Percentiles rank a stretch among this genome's conserved stretches.
phyloP scores from a whole-genome alignment of 2,113 vertebrate genomes.

The Hucho hucho region DNA sequence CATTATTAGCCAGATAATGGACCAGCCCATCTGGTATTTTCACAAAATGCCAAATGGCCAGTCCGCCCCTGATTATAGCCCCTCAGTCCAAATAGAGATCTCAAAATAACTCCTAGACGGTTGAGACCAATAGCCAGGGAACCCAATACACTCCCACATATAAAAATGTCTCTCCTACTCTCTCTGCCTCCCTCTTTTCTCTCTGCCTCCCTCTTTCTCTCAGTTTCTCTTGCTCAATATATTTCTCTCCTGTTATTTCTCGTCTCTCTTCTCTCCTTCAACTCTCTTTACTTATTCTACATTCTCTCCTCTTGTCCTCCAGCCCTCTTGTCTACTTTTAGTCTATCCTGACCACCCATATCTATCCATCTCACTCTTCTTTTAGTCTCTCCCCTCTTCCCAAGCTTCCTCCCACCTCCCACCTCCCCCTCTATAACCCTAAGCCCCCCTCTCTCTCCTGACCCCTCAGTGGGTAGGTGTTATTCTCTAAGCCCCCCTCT shows the following conservation, averaged over 20 bases:
- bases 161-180: constrained; percentile 50
- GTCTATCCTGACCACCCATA: no score
- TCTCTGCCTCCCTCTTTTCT: constrained; percentile 4
- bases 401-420: not conserved
- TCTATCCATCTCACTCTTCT: not conserved
- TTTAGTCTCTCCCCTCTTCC: not conserved
- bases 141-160: constrained; percentile 59
- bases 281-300: no score
- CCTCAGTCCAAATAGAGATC: constrained; percentile 51
- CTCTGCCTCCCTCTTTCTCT: not conserved
- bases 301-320: no score
- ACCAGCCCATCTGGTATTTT: no score
- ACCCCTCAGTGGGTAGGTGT: constrained; percentile 16
- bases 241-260: constrained; percentile 19
- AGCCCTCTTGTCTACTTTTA: not conserved
- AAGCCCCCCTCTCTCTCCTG: no score
- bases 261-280: no score
- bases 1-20: no score
- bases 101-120: constrained; percentile 55
- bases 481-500: not conserved
- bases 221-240: constrained; percentile 3
- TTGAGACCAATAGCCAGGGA: constrained; percentile 46
- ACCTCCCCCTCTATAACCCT: not conserved
- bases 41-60: not conserved
- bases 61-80: constrained; percentile 60